A percentile compares a stretch with the other conserved stretches of the same genome.
Conservation (phyloP, 2,113 vertebrate species). For the Ascaphus truei region DNA sequence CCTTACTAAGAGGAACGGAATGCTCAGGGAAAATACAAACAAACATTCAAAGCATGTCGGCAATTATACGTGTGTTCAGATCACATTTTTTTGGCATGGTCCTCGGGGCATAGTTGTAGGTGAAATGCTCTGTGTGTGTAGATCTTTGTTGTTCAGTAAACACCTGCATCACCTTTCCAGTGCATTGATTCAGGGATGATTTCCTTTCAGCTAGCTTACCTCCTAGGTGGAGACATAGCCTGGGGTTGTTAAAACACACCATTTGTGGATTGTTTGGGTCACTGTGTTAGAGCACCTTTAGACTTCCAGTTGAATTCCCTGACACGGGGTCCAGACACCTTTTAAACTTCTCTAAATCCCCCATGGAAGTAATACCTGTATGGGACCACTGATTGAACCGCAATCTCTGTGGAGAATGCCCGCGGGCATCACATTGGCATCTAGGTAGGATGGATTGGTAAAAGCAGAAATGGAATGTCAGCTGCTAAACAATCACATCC, state of each 20-base stretch:
- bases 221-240: not conserved
- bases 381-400: not conserved
- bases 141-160: not conserved
- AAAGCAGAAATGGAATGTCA: not conserved
- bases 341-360: constrained; percentile 48
- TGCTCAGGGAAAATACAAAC: not conserved
- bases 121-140: not conserved
- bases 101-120: not conserved
- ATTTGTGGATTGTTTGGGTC: constrained; percentile 49
- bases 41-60: not conserved
- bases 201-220: not conserved
- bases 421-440: too few relatives aligned
- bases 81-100: not conserved
- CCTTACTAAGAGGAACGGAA: too few relatives aligned
- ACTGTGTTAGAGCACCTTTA: constrained; percentile 40
- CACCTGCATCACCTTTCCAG: not conserved
- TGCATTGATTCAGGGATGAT: not conserved
- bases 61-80: not conserved
- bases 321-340: constrained; percentile 48
- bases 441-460: constrained; percentile 13
- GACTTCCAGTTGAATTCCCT: constrained; percentile 49
- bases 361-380: constrained; percentile 38
- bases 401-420: too few relatives aligned
- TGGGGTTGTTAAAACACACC: not conserved
- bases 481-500: too few relatives aligned